Percentiles rank a stretch among this genome's conserved stretches.
These are phyloP conservation scores for Salarias fasciatus DNA, from an alignment of 2,797 vertebrate genomes.

Conservation along the genomic window DNA sequence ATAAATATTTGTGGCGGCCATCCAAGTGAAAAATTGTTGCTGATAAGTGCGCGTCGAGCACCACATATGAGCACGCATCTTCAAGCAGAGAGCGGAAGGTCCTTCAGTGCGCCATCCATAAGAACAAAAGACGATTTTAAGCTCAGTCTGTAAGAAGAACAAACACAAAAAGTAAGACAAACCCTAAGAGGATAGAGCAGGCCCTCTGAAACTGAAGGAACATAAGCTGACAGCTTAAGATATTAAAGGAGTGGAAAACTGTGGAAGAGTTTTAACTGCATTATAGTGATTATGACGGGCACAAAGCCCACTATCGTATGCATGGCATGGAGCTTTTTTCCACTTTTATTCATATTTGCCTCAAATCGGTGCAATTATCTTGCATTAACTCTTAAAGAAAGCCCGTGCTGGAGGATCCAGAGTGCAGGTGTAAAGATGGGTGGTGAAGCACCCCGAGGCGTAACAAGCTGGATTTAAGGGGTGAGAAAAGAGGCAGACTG, in stretches of 20 bases:
- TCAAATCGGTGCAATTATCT: background rate
- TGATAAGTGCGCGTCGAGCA: background rate
- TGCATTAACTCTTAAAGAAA: background rate
- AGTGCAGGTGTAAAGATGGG: background rate
- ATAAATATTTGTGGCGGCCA: background rate
- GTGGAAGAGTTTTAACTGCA: constrained; percentile 8
- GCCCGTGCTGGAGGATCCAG: background rate
- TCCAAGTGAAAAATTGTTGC: background rate
- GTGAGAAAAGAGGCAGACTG: background rate
- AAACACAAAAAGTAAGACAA: constrained; percentile 18
- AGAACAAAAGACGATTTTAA: constrained; percentile 33
- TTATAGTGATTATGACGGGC: constrained; percentile 6
- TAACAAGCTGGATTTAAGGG: constrained; percentile 1
- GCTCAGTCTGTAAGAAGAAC: constrained; percentile 25
- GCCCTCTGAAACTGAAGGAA: constrained; percentile 1
- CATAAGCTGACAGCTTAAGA: constrained; percentile 17
- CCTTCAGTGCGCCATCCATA: constrained; percentile 17
- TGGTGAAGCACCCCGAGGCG: background rate
- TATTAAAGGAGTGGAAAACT: constrained; percentile 14
- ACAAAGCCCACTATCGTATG: background rate
- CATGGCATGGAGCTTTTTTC: background rate
- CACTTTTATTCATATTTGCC: background rate
- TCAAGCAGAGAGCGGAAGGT: background rate
- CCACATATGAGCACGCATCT: background rate
- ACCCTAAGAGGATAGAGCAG: constrained; percentile 18